Evolutionary conservation across 2,888 invertebrate genomes (phyloP).

Genomic region (Polymixis lichenea): DNA sequence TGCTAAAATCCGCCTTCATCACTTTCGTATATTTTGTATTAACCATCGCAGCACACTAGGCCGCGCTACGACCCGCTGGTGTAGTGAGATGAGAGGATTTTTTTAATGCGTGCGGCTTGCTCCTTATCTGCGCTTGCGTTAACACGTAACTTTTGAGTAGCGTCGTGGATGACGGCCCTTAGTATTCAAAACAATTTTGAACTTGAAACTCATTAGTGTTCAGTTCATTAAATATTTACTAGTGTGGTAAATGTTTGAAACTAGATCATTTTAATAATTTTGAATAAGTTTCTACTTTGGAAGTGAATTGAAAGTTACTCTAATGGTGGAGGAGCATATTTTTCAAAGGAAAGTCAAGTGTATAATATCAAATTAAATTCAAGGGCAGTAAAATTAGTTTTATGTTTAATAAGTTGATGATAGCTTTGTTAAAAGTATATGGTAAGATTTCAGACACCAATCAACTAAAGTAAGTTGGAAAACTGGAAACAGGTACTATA

Average conservation of each 20-base stretch:
- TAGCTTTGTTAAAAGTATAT: not conserved
- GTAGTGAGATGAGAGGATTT: too few relatives aligned
- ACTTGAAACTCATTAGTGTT: conserved; percentile 35
- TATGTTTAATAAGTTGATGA: not conserved
- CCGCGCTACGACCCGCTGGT: too few relatives aligned
- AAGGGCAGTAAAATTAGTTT: not conserved
- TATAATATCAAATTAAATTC: not conserved
- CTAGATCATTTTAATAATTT: conserved; percentile 17
- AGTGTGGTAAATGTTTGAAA: conserved; percentile 16
- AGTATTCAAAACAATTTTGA: conserved; percentile 23
- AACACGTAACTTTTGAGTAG: not conserved
- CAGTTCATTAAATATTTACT: conserved; percentile 31
- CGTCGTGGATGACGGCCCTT: not conserved
- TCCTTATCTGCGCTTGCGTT: too few relatives aligned
- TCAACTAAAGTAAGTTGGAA: not conserved
- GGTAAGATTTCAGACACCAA: not conserved
- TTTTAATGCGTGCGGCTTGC: too few relatives aligned
- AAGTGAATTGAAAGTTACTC: conserved; percentile 21
- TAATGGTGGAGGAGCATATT: not conserved
- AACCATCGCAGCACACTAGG: too few relatives aligned
- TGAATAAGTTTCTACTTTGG: not conserved
- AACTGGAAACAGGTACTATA: not conserved
- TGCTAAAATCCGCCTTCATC: too few relatives aligned
- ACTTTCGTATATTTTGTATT: too few relatives aligned
- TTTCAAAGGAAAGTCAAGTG: not conserved